These are phyloP conservation scores for Galerucella calmariensis DNA, from an alignment of 2,888 invertebrate species.

Conservation along the genomic window DNA sequence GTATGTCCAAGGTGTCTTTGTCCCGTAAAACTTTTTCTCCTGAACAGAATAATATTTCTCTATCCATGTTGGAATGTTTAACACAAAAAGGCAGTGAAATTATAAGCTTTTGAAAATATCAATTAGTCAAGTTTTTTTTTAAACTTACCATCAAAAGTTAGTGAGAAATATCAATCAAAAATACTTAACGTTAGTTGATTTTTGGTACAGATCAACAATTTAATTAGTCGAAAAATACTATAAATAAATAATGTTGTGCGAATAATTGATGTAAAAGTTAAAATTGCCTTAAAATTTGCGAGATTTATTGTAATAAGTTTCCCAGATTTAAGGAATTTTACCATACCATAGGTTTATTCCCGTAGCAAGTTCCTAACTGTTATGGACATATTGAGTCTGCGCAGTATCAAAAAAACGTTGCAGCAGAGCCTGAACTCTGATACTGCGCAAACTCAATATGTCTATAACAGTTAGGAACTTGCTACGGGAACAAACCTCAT, in stretches of 20 bases:
- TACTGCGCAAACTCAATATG: no score
- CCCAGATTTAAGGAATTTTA: no score
- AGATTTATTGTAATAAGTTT: no score
- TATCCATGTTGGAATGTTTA: conserved; percentile 28
- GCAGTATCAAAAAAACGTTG: no score
- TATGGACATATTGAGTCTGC: no score
- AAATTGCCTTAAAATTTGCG: not conserved
- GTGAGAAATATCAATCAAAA: conserved; percentile 15
- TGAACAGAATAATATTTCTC: not conserved
- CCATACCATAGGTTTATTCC: no score
- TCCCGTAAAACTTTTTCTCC: not conserved
- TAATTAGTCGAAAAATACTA: conserved; percentile 21
- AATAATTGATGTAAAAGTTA: not conserved
- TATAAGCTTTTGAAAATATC: conserved; percentile 24
- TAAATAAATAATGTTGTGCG: conserved; percentile 6
- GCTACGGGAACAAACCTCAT: not conserved
- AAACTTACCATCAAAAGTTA: conserved; percentile 17
- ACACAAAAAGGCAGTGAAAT: conserved; percentile 27
- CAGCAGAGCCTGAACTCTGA: no score
- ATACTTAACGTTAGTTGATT: conserved; percentile 24
- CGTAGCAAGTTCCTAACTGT: no score
- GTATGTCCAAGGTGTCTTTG: not conserved
- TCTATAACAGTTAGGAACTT: no score
- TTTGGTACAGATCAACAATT: conserved; percentile 33
- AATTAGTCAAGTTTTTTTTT: conserved; percentile 15